phyloP scores from a whole-genome alignment of 1,140 invertebrate species.

The Andricus grossulariae region DNA sequence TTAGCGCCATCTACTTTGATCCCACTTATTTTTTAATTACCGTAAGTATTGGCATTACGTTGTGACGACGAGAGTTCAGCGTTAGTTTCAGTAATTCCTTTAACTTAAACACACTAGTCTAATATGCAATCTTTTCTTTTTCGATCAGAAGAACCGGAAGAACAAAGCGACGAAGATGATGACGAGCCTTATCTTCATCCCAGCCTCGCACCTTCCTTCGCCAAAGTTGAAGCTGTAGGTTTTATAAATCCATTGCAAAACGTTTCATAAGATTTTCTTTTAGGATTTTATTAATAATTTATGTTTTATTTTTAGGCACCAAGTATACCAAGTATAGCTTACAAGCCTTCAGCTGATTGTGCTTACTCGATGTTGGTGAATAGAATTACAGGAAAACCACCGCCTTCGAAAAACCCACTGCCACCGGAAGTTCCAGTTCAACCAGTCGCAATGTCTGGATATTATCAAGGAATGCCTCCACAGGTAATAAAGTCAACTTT shows the following conservation, averaged over 20 bases:
- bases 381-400: slow-evolving; percentile 85
- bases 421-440: slow-evolving; percentile 57
- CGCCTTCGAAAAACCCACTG: slow-evolving; percentile 65
- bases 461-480: slow-evolving; percentile 64
- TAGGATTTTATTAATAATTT: slow-evolving; percentile 30
- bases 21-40: slow-evolving; percentile 74
- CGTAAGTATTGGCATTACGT: slow-evolving; percentile 52
- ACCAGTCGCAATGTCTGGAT: slow-evolving; percentile 57
- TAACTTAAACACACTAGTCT: slow-evolving; percentile 26
- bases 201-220: slow-evolving; percentile 79
- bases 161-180: slow-evolving; percentile 76
- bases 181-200: slow-evolving; percentile 88
- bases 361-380: slow-evolving; percentile 90
- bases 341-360: slow-evolving; percentile 88
- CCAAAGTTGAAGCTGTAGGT: slow-evolving; percentile 79
- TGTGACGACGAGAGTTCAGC: slow-evolving; percentile 51
- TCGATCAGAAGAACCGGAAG: slow-evolving; percentile 71
- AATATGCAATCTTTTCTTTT: slow-evolving; percentile 54
- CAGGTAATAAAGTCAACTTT: slow-evolving; percentile 38
- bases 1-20: slow-evolving; percentile 69
- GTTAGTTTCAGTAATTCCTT: slow-evolving; percentile 39
- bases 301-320: slow-evolving; percentile 75
- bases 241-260: slow-evolving; percentile 38
- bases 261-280: background rate
- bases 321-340: slow-evolving; percentile 82